Evolutionary conservation across 2,888 invertebrate species (phyloP).

Genomic region (Cistogaster globosa): DNA sequence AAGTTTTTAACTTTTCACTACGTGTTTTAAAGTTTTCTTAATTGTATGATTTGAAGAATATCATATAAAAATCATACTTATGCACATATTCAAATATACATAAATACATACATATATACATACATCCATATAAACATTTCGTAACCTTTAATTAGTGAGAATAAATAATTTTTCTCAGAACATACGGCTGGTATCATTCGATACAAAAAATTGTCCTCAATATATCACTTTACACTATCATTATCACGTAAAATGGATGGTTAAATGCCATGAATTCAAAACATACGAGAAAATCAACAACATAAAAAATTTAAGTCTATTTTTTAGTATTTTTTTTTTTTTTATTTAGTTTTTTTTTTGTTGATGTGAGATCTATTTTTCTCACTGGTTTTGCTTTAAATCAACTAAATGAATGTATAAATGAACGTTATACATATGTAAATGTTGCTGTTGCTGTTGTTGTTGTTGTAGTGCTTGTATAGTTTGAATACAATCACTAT

Average conservation of each 20-base stretch:
- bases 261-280: neutral
- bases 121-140: conserved; percentile 25
- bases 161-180: conserved; percentile 68
- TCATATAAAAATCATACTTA: neutral
- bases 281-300: conserved; percentile 13
- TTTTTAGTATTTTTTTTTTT: too few species aligned
- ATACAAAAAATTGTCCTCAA: conserved; percentile 68
- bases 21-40: conserved; percentile 65
- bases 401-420: neutral
- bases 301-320: conserved; percentile 17
- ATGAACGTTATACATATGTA: neutral
- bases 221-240: conserved; percentile 71
- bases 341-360: neutral
- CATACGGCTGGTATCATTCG: conserved; percentile 17
- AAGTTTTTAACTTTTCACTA: conserved; percentile 41
- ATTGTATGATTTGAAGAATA: conserved; percentile 15
- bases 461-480: conserved; percentile 20
- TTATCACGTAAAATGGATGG: conserved; percentile 70
- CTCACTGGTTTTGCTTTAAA: conserved; percentile 38
- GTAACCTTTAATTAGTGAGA: conserved; percentile 66
- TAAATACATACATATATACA: too few species aligned
- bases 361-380: conserved; percentile 58
- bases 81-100: too few species aligned
- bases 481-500: conserved; percentile 44
- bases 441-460: conserved; percentile 8